phyloP scores from a whole-genome alignment of 2,797 vertebrate species.

The Poecilia picta region DNA sequence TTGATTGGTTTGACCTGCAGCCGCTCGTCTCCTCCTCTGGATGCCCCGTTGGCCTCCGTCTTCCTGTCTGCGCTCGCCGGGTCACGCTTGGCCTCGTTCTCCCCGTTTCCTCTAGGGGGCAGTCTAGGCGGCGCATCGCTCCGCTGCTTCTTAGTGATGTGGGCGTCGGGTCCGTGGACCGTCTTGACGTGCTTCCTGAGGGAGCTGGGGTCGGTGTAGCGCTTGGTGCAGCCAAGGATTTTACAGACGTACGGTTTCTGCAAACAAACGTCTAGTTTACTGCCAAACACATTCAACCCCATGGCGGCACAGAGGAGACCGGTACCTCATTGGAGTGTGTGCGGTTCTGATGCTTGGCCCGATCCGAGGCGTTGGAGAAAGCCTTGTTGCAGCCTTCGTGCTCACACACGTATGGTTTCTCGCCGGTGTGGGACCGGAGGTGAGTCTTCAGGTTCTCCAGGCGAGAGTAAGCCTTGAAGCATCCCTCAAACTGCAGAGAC shows the following conservation, averaged over 20 bases:
- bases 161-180: slow-evolving; percentile 96
- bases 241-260: slow-evolving; percentile 99
- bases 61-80: slow-evolving; percentile 79
- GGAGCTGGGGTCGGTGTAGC: slow-evolving; percentile 98
- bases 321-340: slow-evolving; percentile 98
- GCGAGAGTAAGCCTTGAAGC: slow-evolving; percentile 95
- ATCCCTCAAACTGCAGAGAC: slow-evolving; percentile 92
- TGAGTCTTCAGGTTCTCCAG: slow-evolving; percentile 99
- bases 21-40: slow-evolving; percentile 85
- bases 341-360: slow-evolving; percentile 99
- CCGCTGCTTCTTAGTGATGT: slow-evolving; percentile 97
- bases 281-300: neutral
- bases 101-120: slow-evolving; percentile 87
- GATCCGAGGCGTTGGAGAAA: slow-evolving; percentile 97
- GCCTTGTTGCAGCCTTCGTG: slow-evolving; percentile 99
- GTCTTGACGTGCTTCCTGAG: slow-evolving; percentile 99
- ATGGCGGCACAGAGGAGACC: neutral
- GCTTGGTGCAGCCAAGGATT: slow-evolving; percentile 96
- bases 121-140: slow-evolving; percentile 84
- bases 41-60: slow-evolving; percentile 85
- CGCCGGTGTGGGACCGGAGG: slow-evolving; percentile 97
- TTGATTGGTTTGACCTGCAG: slow-evolving; percentile 93
- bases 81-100: slow-evolving; percentile 86
- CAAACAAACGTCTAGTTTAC: neutral
- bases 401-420: slow-evolving; percentile 98